Evolutionary conservation across 2,888 invertebrate genomes (phyloP).

Genomic region (Drosophila nr. fundita): DNA sequence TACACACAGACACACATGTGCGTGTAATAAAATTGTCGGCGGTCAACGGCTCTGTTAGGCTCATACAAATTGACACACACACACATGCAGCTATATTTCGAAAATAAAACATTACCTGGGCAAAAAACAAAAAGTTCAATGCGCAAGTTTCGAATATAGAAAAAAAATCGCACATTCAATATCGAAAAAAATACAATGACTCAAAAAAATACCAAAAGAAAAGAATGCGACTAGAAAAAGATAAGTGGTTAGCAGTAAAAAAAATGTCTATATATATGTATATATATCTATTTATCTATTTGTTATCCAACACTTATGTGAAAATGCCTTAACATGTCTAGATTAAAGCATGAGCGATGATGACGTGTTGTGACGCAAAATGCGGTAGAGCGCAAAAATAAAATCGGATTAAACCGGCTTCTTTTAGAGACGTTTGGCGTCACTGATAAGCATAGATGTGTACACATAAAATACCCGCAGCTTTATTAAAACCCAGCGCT

Average conservation of each 20-base stretch:
- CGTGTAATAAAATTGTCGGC: neutral
- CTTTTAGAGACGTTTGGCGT: neutral
- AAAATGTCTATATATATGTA: neutral
- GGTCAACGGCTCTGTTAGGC: constrained; percentile 4
- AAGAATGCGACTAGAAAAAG: neutral
- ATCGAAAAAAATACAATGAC: neutral
- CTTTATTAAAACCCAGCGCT: no score
- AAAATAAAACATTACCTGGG: constrained; percentile 45
- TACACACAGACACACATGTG: neutral
- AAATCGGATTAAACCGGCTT: neutral
- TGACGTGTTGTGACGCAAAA: neutral
- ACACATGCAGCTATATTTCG: constrained; percentile 21
- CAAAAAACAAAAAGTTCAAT: constrained; percentile 16
- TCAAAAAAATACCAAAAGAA: neutral
- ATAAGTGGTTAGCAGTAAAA: neutral
- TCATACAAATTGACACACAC: neutral
- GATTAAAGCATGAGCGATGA: neutral
- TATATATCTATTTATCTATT: neutral
- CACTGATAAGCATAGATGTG: neutral
- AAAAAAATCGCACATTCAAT: neutral
- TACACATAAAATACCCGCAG: neutral
- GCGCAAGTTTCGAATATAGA: neutral
- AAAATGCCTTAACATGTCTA: neutral
- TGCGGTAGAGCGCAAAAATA: neutral
- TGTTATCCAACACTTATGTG: neutral